Percentiles rank a stretch among this genome's conserved stretches.
Evolutionary conservation across 1,140 invertebrate species (phyloP).

Genomic region (Brachionus rotundiformis): DNA sequence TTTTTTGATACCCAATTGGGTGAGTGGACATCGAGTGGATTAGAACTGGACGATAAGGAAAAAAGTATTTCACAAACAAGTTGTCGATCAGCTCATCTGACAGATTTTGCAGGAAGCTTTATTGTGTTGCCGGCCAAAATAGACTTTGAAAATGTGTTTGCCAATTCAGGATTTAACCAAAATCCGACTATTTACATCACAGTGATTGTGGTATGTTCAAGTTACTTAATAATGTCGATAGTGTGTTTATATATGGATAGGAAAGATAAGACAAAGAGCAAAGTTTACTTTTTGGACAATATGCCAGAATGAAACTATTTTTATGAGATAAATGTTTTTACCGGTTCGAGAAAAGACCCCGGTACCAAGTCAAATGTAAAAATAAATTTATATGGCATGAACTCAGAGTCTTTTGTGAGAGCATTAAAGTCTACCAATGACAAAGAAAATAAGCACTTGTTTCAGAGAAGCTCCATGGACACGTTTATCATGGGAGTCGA

Average conservation of each 20-base stretch:
- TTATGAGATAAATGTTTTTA: constrained; percentile 67
- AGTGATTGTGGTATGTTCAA: constrained; percentile 63
- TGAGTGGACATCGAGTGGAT: neutral
- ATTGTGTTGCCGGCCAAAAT: constrained; percentile 63
- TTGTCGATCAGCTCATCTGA: constrained; percentile 62
- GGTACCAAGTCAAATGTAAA: constrained; percentile 53
- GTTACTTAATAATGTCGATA: constrained; percentile 64
- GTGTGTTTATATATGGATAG: neutral
- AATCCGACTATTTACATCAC: constrained; percentile 68
- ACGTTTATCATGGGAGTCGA: constrained; percentile 66
- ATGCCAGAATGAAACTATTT: constrained; percentile 61
- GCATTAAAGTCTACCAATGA: constrained; percentile 63
- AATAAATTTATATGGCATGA: constrained; percentile 52
- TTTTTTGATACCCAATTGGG: neutral
- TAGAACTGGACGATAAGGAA: neutral
- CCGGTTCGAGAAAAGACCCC: constrained; percentile 65
- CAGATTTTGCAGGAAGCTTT: constrained; percentile 63
- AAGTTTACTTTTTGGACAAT: constrained; percentile 65
- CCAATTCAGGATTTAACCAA: constrained; percentile 65
- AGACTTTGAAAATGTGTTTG: constrained; percentile 63
- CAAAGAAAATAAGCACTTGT: constrained; percentile 65
- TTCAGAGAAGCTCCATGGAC: constrained; percentile 62
- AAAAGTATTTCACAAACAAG: constrained; percentile 49
- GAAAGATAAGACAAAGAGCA: constrained; percentile 55
- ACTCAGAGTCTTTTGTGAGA: constrained; percentile 36